Evolutionary conservation across 2,113 vertebrate genomes (phyloP), one percentile per base, ranked within the genome.

Genomic region (Zapus hudsonius): DNA sequence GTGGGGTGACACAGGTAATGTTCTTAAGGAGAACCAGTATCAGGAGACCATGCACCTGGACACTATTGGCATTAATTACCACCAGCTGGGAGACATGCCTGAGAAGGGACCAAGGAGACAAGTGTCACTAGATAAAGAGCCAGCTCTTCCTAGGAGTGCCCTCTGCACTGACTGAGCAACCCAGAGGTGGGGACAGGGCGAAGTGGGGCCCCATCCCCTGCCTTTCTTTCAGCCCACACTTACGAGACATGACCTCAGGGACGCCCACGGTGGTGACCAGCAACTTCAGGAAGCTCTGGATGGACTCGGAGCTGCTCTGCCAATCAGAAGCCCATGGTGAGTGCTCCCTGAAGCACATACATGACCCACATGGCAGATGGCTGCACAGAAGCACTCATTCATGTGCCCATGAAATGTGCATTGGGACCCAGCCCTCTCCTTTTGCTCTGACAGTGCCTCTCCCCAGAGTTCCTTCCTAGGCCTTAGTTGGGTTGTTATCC

Each of bases 221-320:
- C 2, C 44, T 57, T 36, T 61, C 67, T 73, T 36, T 27, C n/a
- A 42, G 76, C 38, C 70, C 22, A 92, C 78, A 98, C 98, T 98
- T 96, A 99, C 98, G 97, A 75, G 98, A 98, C 90, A 97, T 91
- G 61, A 99, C 98, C 93, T 98, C 98, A 36, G 98, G 98, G 73
- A 99, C 96, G 15, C 98, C 98, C 0, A 97, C 97, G n/a, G 64
- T 97, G 0, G 96, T 93, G 85, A 99, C 94, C 42, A 98, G 94
- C 10, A 97, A 98, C 86, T 96, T 89, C 66, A 99, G 87, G 87
- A 98, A 98, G 78, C 89, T 96, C 47, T 89, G 96, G 79, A 90
- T 0, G 88, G 97, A 84, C 12, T 67, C 29, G 1, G 98, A 95
- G 38, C 97, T 73, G 52, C 82, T 70, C 85, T 98, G 86, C 94